Evolutionary conservation across 2,888 invertebrate species (phyloP).

Genomic region (Acanthosepion esculentum): DNA sequence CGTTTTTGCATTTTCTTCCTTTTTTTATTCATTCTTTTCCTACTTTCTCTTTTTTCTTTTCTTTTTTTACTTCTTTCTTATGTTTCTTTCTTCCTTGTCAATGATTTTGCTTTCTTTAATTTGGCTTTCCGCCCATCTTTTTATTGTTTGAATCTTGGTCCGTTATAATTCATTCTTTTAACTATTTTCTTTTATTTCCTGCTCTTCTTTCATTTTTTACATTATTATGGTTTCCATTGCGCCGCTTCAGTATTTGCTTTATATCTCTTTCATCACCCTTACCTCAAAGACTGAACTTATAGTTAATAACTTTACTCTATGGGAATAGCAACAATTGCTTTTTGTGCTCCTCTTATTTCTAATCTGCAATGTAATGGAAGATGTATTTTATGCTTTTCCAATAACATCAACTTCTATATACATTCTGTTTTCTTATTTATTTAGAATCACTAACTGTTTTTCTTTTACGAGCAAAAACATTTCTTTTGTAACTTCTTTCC

Average conservation of each 20-base stretch:
- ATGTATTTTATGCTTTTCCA: background rate
- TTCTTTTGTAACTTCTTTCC: background rate
- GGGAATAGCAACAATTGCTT: background rate
- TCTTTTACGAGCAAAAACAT: background rate
- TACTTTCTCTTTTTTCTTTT: too few species aligned
- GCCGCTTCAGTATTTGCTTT: too few species aligned
- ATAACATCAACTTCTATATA: background rate
- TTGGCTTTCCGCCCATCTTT: background rate
- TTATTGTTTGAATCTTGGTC: background rate
- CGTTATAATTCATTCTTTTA: background rate
- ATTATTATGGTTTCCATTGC: background rate
- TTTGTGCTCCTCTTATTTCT: background rate
- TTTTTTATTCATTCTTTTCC: too few species aligned
- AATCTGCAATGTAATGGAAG: background rate
- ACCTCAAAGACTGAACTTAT: background rate
- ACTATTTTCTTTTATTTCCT: background rate
- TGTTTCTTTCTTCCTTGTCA: background rate
- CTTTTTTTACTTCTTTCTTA: too few species aligned
- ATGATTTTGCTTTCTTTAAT: background rate
- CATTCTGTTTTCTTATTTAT: background rate
- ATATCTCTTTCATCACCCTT: background rate
- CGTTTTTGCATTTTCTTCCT: too few species aligned
- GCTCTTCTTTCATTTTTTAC: background rate
- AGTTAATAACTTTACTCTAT: background rate
- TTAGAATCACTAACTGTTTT: background rate